Evolutionary conservation across 2,113 vertebrate genomes (phyloP).

Genomic region (Entelurus aequoreus): DNA sequence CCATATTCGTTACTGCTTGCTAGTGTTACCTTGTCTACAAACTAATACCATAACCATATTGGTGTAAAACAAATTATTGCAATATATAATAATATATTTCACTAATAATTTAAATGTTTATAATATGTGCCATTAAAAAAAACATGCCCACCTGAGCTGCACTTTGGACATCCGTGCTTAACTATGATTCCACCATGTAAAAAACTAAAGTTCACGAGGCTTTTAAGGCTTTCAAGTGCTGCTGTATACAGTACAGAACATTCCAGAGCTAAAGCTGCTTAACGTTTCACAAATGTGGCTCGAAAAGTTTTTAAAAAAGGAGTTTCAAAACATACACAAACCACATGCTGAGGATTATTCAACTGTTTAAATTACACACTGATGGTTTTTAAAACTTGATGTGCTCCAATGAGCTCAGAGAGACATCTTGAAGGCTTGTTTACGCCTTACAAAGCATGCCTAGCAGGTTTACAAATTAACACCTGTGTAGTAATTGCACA

Average conservation of each 20-base stretch:
- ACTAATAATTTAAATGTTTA: too few species aligned
- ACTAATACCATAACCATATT: too few species aligned
- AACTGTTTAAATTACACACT: neutral
- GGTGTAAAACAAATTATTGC: too few species aligned
- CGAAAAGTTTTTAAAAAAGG: neutral
- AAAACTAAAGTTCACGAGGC: neutral
- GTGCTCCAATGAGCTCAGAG: neutral
- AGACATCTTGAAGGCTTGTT: neutral
- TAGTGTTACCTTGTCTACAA: too few species aligned
- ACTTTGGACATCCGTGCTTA: too few species aligned
- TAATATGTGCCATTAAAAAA: too few species aligned
- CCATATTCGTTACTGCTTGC: too few species aligned
- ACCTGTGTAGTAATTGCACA: neutral
- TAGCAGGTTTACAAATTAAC: conserved; percentile 13
- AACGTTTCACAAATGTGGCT: neutral
- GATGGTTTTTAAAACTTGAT: neutral
- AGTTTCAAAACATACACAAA: too few species aligned
- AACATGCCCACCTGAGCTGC: too few species aligned
- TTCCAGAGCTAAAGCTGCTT: neutral
- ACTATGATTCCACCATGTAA: too few species aligned
- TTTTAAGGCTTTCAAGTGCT: too few species aligned
- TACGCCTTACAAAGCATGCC: conserved; percentile 2
- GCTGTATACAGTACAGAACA: neutral
- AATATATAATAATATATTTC: too few species aligned
- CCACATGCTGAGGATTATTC: neutral